Conservation (phyloP, 1,140 invertebrate species). For the Caerostris darwini region DNA sequence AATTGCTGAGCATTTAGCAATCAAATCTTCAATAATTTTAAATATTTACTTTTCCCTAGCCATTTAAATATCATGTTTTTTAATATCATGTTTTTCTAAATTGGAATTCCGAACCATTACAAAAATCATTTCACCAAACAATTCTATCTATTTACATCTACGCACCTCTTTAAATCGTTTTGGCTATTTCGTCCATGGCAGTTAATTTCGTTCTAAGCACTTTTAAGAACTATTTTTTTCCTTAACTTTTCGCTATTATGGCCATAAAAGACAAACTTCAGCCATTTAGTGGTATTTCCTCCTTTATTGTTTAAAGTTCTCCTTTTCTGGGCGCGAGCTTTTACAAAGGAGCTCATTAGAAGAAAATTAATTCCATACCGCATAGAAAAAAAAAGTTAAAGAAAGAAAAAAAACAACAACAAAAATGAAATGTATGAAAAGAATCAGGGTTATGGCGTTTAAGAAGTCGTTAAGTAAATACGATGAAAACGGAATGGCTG, state of each 20-base stretch:
- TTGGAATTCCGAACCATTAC: neutral
- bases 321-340: neutral
- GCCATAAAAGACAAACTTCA: neutral
- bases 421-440: neutral
- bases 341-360: neutral
- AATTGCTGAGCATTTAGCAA: too few species aligned
- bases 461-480: neutral
- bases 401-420: neutral
- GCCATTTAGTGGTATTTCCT: slow-evolving; percentile 6
- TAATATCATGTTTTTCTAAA: neutral
- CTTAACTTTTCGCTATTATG: neutral
- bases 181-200: too few species aligned
- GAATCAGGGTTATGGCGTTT: neutral
- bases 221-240: neutral
- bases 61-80: neutral
- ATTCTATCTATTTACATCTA: neutral
- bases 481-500: neutral
- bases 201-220: neutral
- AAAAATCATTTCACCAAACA: neutral
- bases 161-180: neutral
- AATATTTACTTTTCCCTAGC: neutral
- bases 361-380: slow-evolving; percentile 1
- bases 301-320: neutral
- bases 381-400: neutral
- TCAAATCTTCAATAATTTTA: too few species aligned